Conservation (phyloP, 2,888 invertebrate genomes). For the Spilarctia lutea region DNA sequence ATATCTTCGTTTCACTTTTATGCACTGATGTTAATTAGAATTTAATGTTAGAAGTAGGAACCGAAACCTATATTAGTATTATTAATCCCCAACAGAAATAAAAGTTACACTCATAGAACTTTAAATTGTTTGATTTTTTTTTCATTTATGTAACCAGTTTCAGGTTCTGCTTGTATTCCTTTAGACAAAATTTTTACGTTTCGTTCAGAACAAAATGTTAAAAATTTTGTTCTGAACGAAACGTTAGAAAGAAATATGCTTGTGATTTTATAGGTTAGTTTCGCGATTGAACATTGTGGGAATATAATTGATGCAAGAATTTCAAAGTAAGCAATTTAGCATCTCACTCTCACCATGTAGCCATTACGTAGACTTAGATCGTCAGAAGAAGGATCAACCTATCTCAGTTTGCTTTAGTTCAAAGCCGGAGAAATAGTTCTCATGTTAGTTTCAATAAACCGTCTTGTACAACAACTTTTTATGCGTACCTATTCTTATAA, state of each 20-base stretch:
- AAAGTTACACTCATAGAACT: not conserved
- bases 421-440: not conserved
- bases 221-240: too few relatives aligned
- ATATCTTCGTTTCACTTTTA: not conserved
- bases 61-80: not conserved
- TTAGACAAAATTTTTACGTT: not conserved
- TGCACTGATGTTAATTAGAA: not conserved
- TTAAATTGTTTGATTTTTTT: not conserved
- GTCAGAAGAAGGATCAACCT: not conserved
- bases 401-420: conserved; percentile 1
- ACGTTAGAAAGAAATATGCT: not conserved
- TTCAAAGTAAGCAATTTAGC: not conserved
- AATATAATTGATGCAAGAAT: not conserved
- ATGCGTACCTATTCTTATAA: not conserved
- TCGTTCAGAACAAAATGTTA: not conserved
- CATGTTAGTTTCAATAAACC: not conserved
- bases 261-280: not conserved
- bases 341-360: not conserved
- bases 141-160: not conserved
- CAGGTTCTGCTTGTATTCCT: not conserved
- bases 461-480: not conserved
- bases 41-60: not conserved
- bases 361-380: not conserved
- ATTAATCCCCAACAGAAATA: not conserved
- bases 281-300: not conserved